Percentiles rank a stretch among this genome's conserved stretches.
Conservation (phyloP, 2,113 vertebrate species). For the Telmatochromis sp. region DNA sequence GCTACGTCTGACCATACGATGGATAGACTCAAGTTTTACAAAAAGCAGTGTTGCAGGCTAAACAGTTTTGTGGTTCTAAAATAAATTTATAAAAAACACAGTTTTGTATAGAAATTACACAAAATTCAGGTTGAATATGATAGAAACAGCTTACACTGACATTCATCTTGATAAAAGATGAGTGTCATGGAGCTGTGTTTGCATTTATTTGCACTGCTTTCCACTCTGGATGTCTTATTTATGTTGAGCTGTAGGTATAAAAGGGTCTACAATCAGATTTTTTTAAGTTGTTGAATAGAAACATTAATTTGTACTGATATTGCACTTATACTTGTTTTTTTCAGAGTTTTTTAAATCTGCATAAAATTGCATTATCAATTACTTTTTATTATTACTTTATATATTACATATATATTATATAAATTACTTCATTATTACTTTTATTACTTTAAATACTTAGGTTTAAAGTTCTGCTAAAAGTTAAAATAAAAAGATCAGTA, state of each 20-base stretch:
- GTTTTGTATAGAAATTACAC: background rate
- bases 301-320: background rate
- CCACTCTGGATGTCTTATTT: accelerated
- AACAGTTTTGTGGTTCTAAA: background rate
- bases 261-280: background rate
- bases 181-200: background rate
- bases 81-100: background rate
- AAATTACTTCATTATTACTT: too few species aligned
- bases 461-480: too few species aligned
- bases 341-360: background rate
- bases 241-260: background rate
- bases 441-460: too few species aligned
- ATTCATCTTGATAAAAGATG: background rate
- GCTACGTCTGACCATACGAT: accelerated
- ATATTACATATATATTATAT: too few species aligned
- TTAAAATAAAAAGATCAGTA: too few species aligned
- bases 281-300: background rate
- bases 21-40: too few species aligned
- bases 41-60: too few species aligned
- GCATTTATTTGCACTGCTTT: background rate
- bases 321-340: accelerated
- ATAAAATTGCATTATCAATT: too few species aligned
- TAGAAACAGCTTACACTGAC: too few species aligned
- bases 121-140: accelerated
- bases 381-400: too few species aligned